Percentiles rank a stretch among this genome's conserved stretches.
Evolutionary conservation across 2,113 vertebrate species (phyloP).

Genomic region (Campylomormyrus tamandua): DNA sequence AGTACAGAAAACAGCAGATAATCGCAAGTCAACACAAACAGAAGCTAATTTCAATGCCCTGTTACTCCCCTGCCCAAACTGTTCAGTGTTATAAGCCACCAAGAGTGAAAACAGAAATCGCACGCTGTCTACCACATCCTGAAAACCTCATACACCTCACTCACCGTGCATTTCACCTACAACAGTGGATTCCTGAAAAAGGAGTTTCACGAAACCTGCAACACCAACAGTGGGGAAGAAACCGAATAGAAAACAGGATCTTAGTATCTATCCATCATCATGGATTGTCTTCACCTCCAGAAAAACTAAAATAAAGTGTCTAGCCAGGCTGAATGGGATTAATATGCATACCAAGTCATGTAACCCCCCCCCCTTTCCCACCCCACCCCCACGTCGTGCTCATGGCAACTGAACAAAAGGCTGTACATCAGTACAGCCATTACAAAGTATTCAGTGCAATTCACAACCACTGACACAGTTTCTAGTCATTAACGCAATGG

Average conservation of each 20-base stretch:
- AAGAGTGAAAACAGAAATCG: background rate
- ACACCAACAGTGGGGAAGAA: background rate
- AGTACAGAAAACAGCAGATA: conserved; percentile 17
- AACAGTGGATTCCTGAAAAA: background rate
- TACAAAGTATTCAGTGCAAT: background rate
- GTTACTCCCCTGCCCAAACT: background rate
- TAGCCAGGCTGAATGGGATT: no score
- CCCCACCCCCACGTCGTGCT: background rate
- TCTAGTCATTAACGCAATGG: background rate
- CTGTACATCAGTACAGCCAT: background rate
- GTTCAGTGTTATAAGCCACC: background rate
- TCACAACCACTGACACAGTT: background rate
- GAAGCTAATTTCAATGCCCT: no score
- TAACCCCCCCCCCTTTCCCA: background rate
- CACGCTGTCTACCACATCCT: background rate
- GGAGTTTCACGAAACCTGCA: background rate
- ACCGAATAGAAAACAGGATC: background rate
- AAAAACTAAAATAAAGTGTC: background rate
- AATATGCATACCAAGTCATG: background rate
- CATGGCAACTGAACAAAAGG: background rate
- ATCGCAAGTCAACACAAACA: conserved; percentile 4
- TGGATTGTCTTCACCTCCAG: background rate
- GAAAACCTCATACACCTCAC: background rate
- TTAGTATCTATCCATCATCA: background rate
- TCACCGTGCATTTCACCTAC: background rate